These are phyloP conservation scores for Spodoptera exigua DNA, from an alignment of 2,888 invertebrate genomes.

Conservation along the genomic window DNA sequence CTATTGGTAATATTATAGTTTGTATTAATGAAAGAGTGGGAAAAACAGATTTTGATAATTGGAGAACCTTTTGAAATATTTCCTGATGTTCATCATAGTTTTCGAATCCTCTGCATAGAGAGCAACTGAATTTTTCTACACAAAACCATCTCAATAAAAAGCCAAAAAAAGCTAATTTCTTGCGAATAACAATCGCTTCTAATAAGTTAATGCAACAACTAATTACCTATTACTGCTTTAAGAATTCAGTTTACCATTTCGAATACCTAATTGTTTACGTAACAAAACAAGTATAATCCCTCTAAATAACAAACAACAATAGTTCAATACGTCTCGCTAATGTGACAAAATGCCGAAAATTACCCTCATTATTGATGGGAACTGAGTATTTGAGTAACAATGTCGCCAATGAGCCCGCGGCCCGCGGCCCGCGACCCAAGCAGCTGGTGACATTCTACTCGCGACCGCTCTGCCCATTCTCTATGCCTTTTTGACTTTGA, in stretches of 20 bases:
- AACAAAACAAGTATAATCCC: conserved; percentile 63
- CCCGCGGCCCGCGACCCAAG: conserved; percentile 57
- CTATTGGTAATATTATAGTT: too few species aligned
- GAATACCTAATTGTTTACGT: conserved; percentile 19
- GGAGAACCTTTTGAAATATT: neutral
- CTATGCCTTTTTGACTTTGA: conserved; percentile 90
- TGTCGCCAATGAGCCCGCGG: conserved; percentile 69
- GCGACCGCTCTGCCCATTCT: conserved; percentile 85
- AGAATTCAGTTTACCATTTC: conserved; percentile 6
- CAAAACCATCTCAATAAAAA: too few species aligned
- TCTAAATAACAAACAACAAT: conserved; percentile 77
- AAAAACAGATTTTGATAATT: too few species aligned
- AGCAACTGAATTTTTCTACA: too few species aligned
- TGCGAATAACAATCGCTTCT: too few species aligned
- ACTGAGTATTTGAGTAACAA: conserved; percentile 74
- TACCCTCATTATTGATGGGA: conserved; percentile 89
- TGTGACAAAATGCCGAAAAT: conserved; percentile 88
- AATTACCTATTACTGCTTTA: conserved; percentile 9
- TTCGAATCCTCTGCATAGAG: too few species aligned
- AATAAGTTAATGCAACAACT: neutral
- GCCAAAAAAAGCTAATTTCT: too few species aligned
- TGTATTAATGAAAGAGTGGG: too few species aligned
- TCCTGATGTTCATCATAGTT: too few species aligned
- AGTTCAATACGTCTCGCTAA: conserved; percentile 83
- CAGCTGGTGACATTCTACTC: conserved; percentile 87